Evolutionary conservation across 2,888 invertebrate genomes (phyloP), one percentile per base, ranked within the genome.

Genomic region (Drosophila pegasa): DNA sequence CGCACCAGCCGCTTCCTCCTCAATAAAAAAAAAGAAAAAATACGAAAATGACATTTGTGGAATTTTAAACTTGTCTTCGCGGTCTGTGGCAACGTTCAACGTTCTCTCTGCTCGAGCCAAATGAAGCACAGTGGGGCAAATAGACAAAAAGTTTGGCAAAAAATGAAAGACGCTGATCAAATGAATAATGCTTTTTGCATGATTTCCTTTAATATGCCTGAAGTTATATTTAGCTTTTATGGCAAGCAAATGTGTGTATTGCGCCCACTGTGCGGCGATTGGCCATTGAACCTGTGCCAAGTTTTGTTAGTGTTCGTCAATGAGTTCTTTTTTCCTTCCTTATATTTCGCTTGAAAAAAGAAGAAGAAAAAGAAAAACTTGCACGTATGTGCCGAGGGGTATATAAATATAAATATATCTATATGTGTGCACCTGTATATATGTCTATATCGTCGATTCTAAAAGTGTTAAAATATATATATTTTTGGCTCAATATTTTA

Each of bases 281-380:
- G 90, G 89, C 81, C 90, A 88, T 90, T 90, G 90, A 90, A 90
- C 90, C 77, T 83, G 69, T 90, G 90, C 90, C 90, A 90, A 90
- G 85, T 73, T 66, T 86, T 83, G 58, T 68, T 61, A 38, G 47
- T 40, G 47, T 10, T 62, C 5, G 27, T 45, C 45, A 27, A 29
- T 45, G 27, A 25, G 8, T 33, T 55, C 27, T 48, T 40, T 69
- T 43, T 22, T 18, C n/a, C n/a, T n/a, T n/a, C n/a, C n/a, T 8
- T 38, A 27, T 61, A 70, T 57, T 41, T 31, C 20, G 58, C 41
- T 62, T 48, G 27, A 40, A 35, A 25, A 52, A 61, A 40, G 14
- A n/a, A 2, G 8, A 43, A 5, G 16, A 16, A 43, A 25, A 56
- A 57, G 10, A 43, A 25, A 56, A 57, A 45, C n/a, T 41, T 55